Percentiles rank a stretch among this genome's conserved stretches.
These are phyloP conservation scores for Emydoidea blandingii DNA, from an alignment of 2,797 vertebrate species.

Conservation along the genomic window DNA sequence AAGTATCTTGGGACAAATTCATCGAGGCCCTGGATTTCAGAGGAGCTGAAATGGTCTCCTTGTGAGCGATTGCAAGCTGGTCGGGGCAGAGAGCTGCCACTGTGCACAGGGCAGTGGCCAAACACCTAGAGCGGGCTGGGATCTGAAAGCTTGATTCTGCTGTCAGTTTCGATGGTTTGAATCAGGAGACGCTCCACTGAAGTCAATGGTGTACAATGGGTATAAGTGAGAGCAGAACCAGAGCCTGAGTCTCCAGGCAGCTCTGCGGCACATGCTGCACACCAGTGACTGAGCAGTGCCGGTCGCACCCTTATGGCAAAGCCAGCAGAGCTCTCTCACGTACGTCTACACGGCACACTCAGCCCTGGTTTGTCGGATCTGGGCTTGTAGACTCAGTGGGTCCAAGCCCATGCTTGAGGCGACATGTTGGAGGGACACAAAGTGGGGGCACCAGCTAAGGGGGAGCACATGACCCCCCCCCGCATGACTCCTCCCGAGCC, in stretches of 20 bases:
- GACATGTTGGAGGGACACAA: no score
- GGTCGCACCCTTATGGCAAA: background rate
- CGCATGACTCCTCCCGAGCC: no score
- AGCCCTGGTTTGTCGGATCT: background rate
- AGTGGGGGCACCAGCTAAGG: no score
- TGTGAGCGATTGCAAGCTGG: background rate
- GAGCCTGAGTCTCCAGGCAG: background rate
- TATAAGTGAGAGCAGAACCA: background rate
- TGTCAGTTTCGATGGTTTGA: background rate
- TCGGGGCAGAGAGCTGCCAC: background rate
- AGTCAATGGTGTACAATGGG: background rate
- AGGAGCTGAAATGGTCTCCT: background rate
- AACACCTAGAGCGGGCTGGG: background rate
- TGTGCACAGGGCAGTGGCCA: background rate
- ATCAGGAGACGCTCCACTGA: background rate
- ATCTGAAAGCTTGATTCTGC: background rate
- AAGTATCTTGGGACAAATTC: background rate
- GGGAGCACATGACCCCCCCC: no score
- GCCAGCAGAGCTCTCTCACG: background rate
- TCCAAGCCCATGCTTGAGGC: no score
- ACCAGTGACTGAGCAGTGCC: background rate
- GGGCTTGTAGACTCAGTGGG: background rate
- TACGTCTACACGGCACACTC: background rate
- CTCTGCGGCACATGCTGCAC: fast-evolving
- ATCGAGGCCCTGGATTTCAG: background rate